A percentile compares a stretch with the other conserved stretches of the same genome.
Evolutionary conservation across 2,113 vertebrate species (phyloP).

Genomic region (Laticauda colubrina): DNA sequence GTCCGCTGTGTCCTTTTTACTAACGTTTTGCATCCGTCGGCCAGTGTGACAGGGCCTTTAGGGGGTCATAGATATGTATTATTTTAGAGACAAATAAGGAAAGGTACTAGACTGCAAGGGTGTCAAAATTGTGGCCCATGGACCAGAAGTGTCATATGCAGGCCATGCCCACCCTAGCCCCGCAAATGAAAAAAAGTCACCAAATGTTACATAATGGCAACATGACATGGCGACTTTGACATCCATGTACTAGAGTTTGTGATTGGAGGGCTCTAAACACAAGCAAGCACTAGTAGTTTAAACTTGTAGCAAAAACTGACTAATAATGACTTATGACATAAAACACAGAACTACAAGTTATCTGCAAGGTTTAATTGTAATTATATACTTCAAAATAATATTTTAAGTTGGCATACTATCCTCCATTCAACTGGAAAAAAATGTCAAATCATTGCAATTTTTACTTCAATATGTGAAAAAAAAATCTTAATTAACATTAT

Average conservation of each 20-base stretch:
- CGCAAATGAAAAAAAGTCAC: fast-evolving
- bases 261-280: background rate
- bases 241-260: background rate
- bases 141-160: no score
- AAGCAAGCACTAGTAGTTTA: background rate
- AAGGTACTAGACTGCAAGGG: background rate
- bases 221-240: no score
- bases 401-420: conserved; percentile 17
- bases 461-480: conserved; percentile 38
- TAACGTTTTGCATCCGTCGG: no score
- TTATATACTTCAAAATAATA: background rate
- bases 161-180: no score
- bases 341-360: background rate
- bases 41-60: no score
- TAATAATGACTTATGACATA: background rate
- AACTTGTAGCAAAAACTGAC: background rate
- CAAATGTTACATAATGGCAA: no score
- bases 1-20: no score
- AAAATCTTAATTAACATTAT: conserved; percentile 21
- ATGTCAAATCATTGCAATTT: conserved; percentile 39
- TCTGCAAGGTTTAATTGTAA: conserved; percentile 3
- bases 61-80: background rate
- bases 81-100: background rate
- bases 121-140: no score
- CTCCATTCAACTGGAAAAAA: conserved; percentile 36